These are phyloP conservation scores for Cotesia typhae DNA, from an alignment of 1,140 invertebrate species.

Conservation along the genomic window DNA sequence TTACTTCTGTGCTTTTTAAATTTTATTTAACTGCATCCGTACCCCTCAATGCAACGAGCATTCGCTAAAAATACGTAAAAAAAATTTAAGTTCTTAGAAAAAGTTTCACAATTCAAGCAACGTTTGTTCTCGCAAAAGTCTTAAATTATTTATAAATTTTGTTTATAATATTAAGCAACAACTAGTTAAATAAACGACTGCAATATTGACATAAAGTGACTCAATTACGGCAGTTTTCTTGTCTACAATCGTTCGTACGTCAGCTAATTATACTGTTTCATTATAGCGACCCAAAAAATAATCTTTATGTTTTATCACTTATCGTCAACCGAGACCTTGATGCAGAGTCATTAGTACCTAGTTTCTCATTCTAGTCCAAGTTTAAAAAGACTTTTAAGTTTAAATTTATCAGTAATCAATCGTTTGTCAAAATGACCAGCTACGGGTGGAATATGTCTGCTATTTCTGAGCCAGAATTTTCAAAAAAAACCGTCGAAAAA, in stretches of 20 bases:
- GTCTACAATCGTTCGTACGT: no score
- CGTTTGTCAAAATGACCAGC: slow-evolving; percentile 23
- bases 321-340: no score
- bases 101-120: neutral
- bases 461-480: slow-evolving; percentile 48
- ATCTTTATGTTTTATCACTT: no score
- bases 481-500: slow-evolving; percentile 42
- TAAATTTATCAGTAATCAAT: neutral
- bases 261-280: neutral
- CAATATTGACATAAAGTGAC: no score
- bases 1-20: neutral
- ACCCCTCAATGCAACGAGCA: neutral
- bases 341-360: no score
- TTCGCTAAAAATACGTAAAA: neutral
- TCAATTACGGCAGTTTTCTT: no score
- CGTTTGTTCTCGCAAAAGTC: no score
- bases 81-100: no score
- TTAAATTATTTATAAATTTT: no score
- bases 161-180: neutral
- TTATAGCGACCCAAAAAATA: neutral
- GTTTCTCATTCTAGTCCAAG: no score
- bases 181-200: neutral
- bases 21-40: neutral
- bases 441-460: slow-evolving; percentile 51
- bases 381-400: neutral